These are phyloP conservation scores for Trilocha varians DNA, from an alignment of 2,888 invertebrate species.

Conservation along the genomic window DNA sequence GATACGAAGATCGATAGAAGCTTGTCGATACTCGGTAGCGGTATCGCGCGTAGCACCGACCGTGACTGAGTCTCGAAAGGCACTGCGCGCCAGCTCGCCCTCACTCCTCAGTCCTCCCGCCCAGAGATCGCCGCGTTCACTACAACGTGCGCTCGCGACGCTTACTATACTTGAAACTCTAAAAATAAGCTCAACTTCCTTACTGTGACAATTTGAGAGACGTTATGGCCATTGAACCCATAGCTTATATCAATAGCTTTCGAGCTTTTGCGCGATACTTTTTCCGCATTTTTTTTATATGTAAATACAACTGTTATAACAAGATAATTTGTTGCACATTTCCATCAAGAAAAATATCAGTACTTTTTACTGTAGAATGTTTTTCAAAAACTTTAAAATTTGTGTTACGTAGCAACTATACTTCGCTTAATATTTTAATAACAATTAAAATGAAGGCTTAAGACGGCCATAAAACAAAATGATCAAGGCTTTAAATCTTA, in stretches of 20 bases:
- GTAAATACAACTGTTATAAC: too few relatives aligned
- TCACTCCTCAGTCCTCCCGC: slow-evolving; percentile 4
- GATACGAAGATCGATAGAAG: slow-evolving; percentile 24
- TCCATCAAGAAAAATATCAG: too few relatives aligned
- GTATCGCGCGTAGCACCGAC: slow-evolving; percentile 34
- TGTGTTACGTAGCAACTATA: too few relatives aligned
- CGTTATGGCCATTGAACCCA: slow-evolving; percentile 67
- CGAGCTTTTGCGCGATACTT: slow-evolving; percentile 26
- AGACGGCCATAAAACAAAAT: too few relatives aligned
- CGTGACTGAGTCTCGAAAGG: slow-evolving; percentile 34
- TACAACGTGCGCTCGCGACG: slow-evolving; percentile 15
- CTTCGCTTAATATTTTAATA: too few relatives aligned
- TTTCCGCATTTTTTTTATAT: too few relatives aligned
- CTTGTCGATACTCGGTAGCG: slow-evolving; percentile 19
- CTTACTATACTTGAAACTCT: slow-evolving; percentile 37
- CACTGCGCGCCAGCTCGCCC: slow-evolving; percentile 30
- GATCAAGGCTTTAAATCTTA: too few relatives aligned
- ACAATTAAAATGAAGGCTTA: too few relatives aligned
- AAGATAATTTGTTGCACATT: too few relatives aligned
- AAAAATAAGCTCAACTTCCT: slow-evolving; percentile 67
- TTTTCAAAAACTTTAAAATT: too few relatives aligned
- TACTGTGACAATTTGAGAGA: slow-evolving; percentile 52
- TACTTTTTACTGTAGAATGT: too few relatives aligned
- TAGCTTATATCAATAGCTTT: slow-evolving; percentile 45
- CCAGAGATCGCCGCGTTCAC: slow-evolving; percentile 14